These are phyloP conservation scores for Dipus sagitta DNA, from an alignment of 2,797 vertebrate species.

Conservation along the genomic window DNA sequence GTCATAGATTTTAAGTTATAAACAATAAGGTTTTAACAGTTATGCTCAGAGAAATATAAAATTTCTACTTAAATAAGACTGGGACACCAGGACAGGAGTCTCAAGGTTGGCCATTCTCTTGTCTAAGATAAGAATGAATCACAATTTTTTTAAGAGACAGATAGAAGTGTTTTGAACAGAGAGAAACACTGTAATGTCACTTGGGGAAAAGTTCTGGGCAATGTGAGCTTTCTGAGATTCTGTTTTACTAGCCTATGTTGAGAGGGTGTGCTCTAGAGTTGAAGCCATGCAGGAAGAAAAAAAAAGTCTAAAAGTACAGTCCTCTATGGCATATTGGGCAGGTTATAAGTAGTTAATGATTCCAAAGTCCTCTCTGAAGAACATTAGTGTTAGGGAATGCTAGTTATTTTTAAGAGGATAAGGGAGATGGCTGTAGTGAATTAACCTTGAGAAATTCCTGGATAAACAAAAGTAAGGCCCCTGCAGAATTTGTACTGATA, in stretches of 20 bases:
- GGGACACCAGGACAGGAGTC: neutral
- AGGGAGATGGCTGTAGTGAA: neutral
- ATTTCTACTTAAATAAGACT: neutral
- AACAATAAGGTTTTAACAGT: slow-evolving; percentile 12
- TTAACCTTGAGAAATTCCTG: neutral
- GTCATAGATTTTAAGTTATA: neutral
- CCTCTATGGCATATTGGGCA: neutral
- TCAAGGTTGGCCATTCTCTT: neutral
- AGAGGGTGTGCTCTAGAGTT: neutral
- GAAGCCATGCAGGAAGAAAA: neutral
- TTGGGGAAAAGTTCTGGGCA: neutral
- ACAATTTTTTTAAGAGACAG: neutral
- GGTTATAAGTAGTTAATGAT: neutral
- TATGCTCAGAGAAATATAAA: slow-evolving; percentile 2
- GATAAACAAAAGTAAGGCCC: neutral
- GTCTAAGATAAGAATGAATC: neutral
- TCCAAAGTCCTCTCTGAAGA: neutral
- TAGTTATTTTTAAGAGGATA: neutral
- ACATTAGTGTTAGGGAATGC: neutral
- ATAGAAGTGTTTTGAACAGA: neutral
- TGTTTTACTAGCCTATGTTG: neutral
- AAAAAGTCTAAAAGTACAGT: neutral
- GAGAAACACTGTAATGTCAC: neutral
- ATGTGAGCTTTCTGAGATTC: neutral
- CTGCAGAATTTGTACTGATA: neutral